A percentile compares a stretch with the other conserved stretches of the same genome.
phyloP scores from a whole-genome alignment of 1,140 invertebrate genomes.

The Semibalanus balanoides region DNA sequence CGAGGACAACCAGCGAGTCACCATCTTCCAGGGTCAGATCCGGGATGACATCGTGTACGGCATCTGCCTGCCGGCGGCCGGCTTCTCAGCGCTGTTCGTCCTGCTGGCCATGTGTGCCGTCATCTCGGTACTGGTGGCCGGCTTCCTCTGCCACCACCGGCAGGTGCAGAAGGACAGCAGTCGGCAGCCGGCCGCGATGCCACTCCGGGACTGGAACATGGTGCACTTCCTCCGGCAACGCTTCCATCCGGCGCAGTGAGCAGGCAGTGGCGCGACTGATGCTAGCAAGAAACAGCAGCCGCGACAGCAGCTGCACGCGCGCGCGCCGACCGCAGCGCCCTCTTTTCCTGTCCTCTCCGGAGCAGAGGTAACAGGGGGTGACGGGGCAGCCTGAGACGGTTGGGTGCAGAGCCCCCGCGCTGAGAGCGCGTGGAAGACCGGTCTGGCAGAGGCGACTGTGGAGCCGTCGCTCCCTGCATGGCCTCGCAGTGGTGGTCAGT shows the following conservation, averaged over 20 bases:
- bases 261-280: not conserved
- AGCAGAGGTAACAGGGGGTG: no score
- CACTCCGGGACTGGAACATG: not conserved
- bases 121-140: conserved; percentile 34
- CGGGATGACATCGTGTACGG: conserved; percentile 69
- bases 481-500: no score
- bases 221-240: conserved; percentile 3
- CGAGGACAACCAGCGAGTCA: conserved; percentile 25
- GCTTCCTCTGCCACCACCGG: conserved; percentile 25
- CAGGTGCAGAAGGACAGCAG: conserved; percentile 21
- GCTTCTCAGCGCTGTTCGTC: conserved; percentile 74
- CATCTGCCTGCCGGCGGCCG: conserved; percentile 73
- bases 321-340: no score
- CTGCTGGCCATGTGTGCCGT: conserved; percentile 69
- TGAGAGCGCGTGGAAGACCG: no score
- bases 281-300: no score
- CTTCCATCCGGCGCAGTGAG: not conserved
- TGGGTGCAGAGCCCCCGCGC: no score
- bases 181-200: not conserved
- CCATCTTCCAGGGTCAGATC: conserved; percentile 72
- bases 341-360: no score
- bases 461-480: no score
- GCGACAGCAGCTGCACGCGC: no score
- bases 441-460: no score
- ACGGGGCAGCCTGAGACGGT: no score